Conservation (phyloP, 2,113 vertebrate species). For the Bambusicola thoracicus region DNA sequence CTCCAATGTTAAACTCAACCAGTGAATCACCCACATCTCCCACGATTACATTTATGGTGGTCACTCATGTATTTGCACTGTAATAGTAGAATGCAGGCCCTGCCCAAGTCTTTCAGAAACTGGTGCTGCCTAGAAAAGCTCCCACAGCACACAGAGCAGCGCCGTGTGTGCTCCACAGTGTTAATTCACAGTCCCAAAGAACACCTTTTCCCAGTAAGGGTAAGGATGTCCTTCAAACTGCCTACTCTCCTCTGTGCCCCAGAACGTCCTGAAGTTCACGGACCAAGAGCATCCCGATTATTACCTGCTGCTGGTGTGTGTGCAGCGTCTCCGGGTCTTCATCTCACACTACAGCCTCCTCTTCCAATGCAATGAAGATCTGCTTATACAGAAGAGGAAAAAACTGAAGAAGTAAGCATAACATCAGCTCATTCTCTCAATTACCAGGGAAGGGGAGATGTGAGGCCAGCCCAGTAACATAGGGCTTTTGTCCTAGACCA, state of each 20-base stretch:
- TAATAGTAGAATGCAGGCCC: background rate
- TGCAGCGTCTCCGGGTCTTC: constrained; percentile 92
- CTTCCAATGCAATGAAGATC: constrained; percentile 93
- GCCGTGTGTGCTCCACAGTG: background rate
- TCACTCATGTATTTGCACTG: background rate
- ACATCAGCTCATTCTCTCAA: background rate
- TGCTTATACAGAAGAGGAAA: constrained; percentile 90
- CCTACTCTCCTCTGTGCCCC: constrained; percentile 49
- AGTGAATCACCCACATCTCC: background rate
- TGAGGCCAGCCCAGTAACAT: background rate
- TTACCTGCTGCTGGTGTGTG: constrained; percentile 92
- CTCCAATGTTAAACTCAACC: background rate
- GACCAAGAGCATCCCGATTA: constrained; percentile 96
- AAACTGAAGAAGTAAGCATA: constrained; percentile 89
- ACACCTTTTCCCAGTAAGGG: background rate
- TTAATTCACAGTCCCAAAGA: background rate
- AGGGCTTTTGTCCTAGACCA: background rate
- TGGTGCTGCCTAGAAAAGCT: background rate
- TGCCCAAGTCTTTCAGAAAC: background rate
- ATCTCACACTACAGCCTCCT: constrained; percentile 91
- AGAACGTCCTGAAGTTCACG: constrained; percentile 92
- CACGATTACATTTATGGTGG: background rate
- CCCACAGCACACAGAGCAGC: background rate
- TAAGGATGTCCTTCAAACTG: constrained; percentile 6
- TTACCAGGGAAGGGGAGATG: background rate